Conservation (phyloP, 1,140 invertebrate species). For the Diploscapter pachys region DNA sequence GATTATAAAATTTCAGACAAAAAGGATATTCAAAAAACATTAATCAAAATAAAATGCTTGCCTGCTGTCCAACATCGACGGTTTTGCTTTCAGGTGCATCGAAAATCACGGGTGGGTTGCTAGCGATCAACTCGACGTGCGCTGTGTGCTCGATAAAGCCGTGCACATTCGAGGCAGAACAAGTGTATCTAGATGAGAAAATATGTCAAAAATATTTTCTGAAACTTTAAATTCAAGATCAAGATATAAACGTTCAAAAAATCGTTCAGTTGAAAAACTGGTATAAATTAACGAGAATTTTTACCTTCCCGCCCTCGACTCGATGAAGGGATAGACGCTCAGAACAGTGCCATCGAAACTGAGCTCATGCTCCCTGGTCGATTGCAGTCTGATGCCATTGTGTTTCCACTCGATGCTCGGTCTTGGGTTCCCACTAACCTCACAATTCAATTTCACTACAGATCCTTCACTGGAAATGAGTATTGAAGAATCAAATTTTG, state of each 20-base stretch:
- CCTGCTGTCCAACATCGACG: constrained; percentile 21
- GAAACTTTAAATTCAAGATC: neutral
- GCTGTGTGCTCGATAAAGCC: constrained; percentile 21
- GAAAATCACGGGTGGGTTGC: constrained; percentile 29
- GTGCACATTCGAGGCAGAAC: constrained; percentile 44
- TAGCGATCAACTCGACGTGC: constrained; percentile 7
- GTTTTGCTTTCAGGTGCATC: constrained; percentile 19
- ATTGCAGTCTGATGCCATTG: neutral
- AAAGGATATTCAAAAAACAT: too few species aligned
- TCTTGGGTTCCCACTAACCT: constrained; percentile 47
- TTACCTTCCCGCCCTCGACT: constrained; percentile 52
- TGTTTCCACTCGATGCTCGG: constrained; percentile 55
- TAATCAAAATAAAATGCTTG: neutral
- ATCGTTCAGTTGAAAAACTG: neutral
- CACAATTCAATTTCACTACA: constrained; percentile 51
- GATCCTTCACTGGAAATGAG: constrained; percentile 48
- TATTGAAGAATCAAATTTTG: neutral
- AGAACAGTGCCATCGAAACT: constrained; percentile 43
- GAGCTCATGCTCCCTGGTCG: constrained; percentile 41
- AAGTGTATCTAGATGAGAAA: constrained; percentile 17
- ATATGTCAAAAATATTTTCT: constrained; percentile 43
- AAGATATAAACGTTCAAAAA: neutral
- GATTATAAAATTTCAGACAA: too few species aligned
- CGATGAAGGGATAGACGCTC: constrained; percentile 56
- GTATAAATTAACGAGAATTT: neutral